Evolutionary conservation across 2,888 invertebrate genomes (phyloP).

Genomic region (Drosophila monieri): DNA sequence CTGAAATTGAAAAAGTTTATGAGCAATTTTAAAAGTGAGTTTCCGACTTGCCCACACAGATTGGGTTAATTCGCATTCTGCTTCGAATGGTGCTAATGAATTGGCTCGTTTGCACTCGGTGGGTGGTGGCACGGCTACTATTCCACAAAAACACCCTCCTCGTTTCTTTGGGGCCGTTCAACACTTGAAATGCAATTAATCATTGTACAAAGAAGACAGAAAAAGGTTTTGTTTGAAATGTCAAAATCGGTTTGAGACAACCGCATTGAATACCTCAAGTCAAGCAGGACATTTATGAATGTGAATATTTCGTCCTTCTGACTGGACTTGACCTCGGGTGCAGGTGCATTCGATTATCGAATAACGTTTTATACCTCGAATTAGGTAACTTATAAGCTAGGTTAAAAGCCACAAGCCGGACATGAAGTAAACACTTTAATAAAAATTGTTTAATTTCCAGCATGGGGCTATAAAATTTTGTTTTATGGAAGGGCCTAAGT

Average conservation of each 20-base stretch:
- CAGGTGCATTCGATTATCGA: not conserved
- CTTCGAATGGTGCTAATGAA: constrained; percentile 63
- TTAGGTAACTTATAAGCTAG: not conserved
- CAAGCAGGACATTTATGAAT: constrained; percentile 6
- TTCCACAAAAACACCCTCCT: constrained; percentile 14
- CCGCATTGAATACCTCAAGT: constrained; percentile 44
- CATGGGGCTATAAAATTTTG: not conserved
- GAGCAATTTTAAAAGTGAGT: constrained; percentile 43
- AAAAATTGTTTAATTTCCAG: not conserved
- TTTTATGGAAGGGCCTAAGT: not conserved
- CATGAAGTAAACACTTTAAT: not conserved
- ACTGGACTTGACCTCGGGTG: not conserved
- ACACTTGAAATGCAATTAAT: constrained; percentile 76
- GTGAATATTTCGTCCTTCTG: not conserved
- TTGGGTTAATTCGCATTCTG: constrained; percentile 45
- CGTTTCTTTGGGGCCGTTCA: not conserved
- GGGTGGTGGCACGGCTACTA: constrained; percentile 26
- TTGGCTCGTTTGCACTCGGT: too few relatives aligned
- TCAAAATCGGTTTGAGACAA: constrained; percentile 52
- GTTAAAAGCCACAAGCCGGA: not conserved
- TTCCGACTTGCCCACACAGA: constrained; percentile 23
- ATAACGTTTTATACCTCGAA: not conserved
- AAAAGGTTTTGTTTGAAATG: constrained; percentile 41
- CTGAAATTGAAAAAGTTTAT: constrained; percentile 73
- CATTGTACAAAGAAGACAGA: constrained; percentile 57